Conservation (phyloP, 2,797 vertebrate genomes). For the Dipus sagitta region DNA sequence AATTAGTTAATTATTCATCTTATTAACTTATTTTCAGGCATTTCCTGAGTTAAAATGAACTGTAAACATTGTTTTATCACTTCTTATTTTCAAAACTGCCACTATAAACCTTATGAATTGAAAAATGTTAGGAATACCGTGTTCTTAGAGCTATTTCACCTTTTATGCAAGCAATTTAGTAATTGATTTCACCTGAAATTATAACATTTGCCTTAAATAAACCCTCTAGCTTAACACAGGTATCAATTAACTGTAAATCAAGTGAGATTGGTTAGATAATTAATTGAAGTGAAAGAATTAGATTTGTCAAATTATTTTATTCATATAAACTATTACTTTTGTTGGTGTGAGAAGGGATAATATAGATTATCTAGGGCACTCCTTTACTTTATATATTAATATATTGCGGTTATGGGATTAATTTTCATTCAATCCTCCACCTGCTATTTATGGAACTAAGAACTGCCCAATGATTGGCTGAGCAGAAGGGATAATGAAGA, state of each 20-base stretch:
- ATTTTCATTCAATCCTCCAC: neutral
- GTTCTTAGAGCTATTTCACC: constrained; percentile 25
- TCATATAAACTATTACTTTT: neutral
- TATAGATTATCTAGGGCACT: neutral
- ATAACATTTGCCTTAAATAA: constrained; percentile 30
- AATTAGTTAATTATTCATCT: too few relatives aligned
- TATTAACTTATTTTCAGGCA: too few relatives aligned
- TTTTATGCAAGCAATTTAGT: constrained; percentile 48
- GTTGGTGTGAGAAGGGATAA: neutral
- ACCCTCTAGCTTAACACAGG: neutral
- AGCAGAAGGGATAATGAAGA: neutral
- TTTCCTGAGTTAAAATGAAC: constrained; percentile 20
- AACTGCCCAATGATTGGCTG: neutral
- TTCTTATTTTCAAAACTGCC: constrained; percentile 49
- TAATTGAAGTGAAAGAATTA: constrained; percentile 39
- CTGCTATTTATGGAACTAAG: neutral
- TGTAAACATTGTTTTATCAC: constrained; percentile 38
- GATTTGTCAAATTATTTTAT: constrained; percentile 26
- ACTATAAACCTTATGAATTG: constrained; percentile 29
- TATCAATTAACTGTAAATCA: constrained; percentile 45
- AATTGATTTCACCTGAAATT: constrained; percentile 53
- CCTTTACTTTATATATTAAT: constrained; percentile 5
- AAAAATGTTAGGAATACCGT: constrained; percentile 37
- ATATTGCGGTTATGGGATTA: neutral
- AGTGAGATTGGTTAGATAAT: neutral